phyloP scores from a whole-genome alignment of 2,113 vertebrate species.

The Pelmatolapia mariae region DNA sequence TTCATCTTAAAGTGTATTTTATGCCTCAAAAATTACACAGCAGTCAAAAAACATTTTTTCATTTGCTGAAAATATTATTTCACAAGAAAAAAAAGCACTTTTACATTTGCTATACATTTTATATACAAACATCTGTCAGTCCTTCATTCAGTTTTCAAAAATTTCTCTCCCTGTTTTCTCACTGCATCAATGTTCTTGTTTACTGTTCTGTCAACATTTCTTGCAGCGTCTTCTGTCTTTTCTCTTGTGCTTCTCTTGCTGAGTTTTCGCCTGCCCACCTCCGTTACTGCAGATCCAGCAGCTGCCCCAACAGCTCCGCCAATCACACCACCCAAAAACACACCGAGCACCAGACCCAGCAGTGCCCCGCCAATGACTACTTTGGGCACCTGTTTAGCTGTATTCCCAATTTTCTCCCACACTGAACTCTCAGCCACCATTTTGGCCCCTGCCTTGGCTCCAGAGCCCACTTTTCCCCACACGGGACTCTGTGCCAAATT shows the following conservation, averaged over 20 bases:
- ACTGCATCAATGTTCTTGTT: not conserved
- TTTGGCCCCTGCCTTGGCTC: constrained; percentile 47
- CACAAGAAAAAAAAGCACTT: not conserved
- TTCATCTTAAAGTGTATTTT: not conserved
- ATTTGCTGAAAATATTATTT: not conserved
- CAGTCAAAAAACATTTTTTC: not conserved
- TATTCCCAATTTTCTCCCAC: constrained; percentile 41
- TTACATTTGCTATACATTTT: not conserved
- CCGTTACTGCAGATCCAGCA: constrained; percentile 52
- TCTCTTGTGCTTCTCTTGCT: constrained; percentile 10
- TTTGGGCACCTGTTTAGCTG: constrained; percentile 48
- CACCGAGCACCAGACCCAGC: constrained; percentile 63
- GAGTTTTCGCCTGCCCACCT: constrained; percentile 61
- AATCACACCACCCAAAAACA: constrained; percentile 58
- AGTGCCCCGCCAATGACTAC: constrained; percentile 53
- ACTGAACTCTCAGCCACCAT: constrained; percentile 56
- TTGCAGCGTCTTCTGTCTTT: not conserved
- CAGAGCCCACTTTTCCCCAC: constrained; percentile 51
- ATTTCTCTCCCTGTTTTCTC: constrained; percentile 28
- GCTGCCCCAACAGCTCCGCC: constrained; percentile 67
- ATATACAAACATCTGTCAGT: not conserved
- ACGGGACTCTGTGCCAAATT: constrained; percentile 40
- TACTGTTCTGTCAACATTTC: not conserved
- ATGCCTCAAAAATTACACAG: not conserved
- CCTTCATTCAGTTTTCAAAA: constrained; percentile 46